phyloP scores from a whole-genome alignment of 2,888 invertebrate genomes.

The Pseudanteris insignis region DNA sequence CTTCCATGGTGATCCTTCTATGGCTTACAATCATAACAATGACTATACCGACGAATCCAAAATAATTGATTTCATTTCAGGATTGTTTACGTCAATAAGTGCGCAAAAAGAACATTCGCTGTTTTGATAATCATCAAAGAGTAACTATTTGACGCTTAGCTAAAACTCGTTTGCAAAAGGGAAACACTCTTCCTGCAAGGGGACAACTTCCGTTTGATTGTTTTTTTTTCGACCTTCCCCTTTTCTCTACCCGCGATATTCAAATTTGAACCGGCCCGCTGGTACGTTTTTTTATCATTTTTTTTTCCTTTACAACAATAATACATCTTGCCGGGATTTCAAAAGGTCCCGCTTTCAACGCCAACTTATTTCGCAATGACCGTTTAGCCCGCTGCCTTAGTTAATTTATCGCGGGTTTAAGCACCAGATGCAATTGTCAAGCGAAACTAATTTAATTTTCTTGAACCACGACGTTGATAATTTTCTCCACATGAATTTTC shows the following conservation, averaged over 20 bases:
- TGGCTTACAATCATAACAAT: no score
- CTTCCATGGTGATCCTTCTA: no score
- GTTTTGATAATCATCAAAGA: constrained; percentile 30
- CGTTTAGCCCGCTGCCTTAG: no score
- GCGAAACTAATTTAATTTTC: no score
- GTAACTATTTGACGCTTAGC: constrained; percentile 40
- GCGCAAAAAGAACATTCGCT: constrained; percentile 36
- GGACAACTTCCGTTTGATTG: constrained; percentile 47
- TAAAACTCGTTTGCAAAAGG: constrained; percentile 40
- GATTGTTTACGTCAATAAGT: constrained; percentile 28
- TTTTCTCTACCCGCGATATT: constrained; percentile 45
- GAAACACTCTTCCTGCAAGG: constrained; percentile 45
- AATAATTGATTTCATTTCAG: constrained; percentile 17
- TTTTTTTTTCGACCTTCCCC: constrained; percentile 32
- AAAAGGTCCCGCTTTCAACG: no score
- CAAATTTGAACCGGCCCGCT: constrained; percentile 42
- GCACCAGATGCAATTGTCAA: no score
- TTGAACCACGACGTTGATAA: no score
- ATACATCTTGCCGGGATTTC: constrained; percentile 31
- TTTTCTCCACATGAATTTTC: no score
- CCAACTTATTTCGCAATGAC: no score
- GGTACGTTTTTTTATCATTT: constrained; percentile 41
- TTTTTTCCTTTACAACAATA: constrained; percentile 43
- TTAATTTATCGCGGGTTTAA: no score
- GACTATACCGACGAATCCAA: no score